These are phyloP conservation scores for Pararge aegeria DNA, from an alignment of 1,140 invertebrate species.

Conservation along the genomic window DNA sequence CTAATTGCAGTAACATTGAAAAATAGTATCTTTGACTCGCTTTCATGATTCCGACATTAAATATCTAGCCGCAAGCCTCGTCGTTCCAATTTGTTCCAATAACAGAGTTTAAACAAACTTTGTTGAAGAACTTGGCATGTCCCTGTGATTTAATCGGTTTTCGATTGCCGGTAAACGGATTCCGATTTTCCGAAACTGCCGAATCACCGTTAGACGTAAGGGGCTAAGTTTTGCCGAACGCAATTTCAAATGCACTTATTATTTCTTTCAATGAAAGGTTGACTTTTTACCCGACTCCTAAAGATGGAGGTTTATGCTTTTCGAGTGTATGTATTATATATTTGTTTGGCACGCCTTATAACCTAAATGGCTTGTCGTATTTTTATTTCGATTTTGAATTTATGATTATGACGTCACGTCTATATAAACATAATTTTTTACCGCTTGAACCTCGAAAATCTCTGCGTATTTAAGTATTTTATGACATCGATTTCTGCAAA, in stretches of 20 bases:
- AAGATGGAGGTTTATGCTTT: too few relatives aligned
- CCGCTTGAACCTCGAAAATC: too few relatives aligned
- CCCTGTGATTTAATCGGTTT: constrained; percentile 73
- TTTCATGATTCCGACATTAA: constrained; percentile 62
- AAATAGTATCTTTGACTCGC: too few relatives aligned
- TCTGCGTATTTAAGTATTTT: too few relatives aligned
- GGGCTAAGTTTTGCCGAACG: constrained; percentile 34
- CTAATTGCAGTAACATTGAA: too few relatives aligned
- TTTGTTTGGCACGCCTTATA: too few relatives aligned
- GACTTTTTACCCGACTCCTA: neutral
- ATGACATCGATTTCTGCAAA: too few relatives aligned
- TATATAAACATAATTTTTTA: too few relatives aligned
- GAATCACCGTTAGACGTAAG: constrained; percentile 64
- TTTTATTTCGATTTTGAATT: too few relatives aligned
- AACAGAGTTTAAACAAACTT: constrained; percentile 70
- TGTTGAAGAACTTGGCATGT: constrained; percentile 63
- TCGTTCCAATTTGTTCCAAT: constrained; percentile 72
- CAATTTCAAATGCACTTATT: constrained; percentile 20
- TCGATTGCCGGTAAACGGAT: constrained; percentile 66
- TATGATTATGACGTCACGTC: too few relatives aligned
- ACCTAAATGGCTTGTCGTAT: too few relatives aligned
- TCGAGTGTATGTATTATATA: too few relatives aligned
- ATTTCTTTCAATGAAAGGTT: neutral
- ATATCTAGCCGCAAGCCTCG: constrained; percentile 65
- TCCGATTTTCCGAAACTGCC: constrained; percentile 55